Conservation (phyloP, 2,113 vertebrate genomes). For the Collichthys lucidus region DNA sequence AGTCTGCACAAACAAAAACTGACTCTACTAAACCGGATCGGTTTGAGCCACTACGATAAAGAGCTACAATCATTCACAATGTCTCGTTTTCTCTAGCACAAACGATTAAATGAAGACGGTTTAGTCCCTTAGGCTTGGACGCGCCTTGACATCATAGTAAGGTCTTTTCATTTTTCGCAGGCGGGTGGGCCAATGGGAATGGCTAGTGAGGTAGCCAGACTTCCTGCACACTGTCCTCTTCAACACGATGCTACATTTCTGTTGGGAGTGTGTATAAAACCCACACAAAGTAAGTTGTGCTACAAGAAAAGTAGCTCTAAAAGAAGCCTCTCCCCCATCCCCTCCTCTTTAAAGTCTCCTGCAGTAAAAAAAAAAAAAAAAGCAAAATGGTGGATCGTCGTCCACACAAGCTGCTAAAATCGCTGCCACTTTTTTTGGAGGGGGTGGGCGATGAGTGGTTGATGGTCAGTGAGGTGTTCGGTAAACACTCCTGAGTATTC, state of each 20-base stretch:
- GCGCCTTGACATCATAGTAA: constrained; percentile 53
- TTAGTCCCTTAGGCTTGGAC: constrained; percentile 16
- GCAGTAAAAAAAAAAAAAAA: neutral
- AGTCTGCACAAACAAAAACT: constrained; percentile 14
- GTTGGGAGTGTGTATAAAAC: constrained; percentile 50
- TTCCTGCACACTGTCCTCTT: constrained; percentile 42
- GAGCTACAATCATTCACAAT: constrained; percentile 32
- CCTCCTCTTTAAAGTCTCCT: constrained; percentile 32
- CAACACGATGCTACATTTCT: constrained; percentile 71
- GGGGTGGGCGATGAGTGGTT: constrained; percentile 34
- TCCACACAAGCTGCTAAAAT: constrained; percentile 56
- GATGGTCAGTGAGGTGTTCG: constrained; percentile 64
- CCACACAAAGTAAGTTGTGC: constrained; percentile 65
- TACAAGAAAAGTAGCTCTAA: constrained; percentile 69
- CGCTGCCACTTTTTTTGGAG: constrained; percentile 35
- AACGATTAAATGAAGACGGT: constrained; percentile 49
- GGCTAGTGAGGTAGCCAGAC: constrained; percentile 74
- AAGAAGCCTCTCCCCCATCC: neutral
- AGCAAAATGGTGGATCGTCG: constrained; percentile 40
- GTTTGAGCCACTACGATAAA: constrained; percentile 23
- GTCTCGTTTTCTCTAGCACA: constrained; percentile 40
- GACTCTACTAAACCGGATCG: constrained; percentile 11
- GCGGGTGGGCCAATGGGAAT: constrained; percentile 35
- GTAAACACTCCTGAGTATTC: constrained; percentile 70
- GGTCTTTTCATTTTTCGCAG: constrained; percentile 23